Evolutionary conservation across 2,888 invertebrate genomes (phyloP).

Genomic region (Malthinus flaveolus): DNA sequence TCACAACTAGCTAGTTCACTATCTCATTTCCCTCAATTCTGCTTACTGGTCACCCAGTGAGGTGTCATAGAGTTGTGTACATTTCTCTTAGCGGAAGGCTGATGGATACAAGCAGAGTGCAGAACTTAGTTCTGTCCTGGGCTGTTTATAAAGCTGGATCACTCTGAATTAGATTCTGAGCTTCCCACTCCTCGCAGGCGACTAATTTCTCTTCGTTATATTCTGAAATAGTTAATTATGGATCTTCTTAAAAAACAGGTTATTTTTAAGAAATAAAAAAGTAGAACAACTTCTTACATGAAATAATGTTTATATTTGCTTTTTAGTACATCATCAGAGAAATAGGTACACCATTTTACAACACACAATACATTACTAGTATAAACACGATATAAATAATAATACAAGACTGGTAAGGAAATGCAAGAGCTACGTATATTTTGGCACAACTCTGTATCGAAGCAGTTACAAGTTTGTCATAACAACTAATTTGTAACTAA

Average conservation of each 20-base stretch:
- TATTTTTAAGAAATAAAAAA: slow-evolving; percentile 2
- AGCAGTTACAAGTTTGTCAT: slow-evolving; percentile 19
- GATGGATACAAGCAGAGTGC: too few relatives aligned
- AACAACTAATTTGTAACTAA: slow-evolving; percentile 16
- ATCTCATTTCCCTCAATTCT: too few relatives aligned
- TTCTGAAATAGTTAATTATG: too few relatives aligned
- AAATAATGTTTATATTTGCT: slow-evolving; percentile 28
- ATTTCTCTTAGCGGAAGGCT: too few relatives aligned
- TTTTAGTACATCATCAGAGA: slow-evolving; percentile 46
- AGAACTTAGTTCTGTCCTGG: too few relatives aligned
- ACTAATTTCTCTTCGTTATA: too few relatives aligned
- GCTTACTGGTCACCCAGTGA: too few relatives aligned
- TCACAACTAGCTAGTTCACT: too few relatives aligned
- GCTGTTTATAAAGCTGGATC: too few relatives aligned
- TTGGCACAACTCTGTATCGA: slow-evolving; percentile 51
- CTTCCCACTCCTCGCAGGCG: too few relatives aligned
- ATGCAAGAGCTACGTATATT: slow-evolving; percentile 38
- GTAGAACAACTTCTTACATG: slow-evolving; percentile 12
- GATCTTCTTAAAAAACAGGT: neutral
- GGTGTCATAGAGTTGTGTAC: too few relatives aligned
- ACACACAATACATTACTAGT: slow-evolving; percentile 52
- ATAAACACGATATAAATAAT: slow-evolving; percentile 52
- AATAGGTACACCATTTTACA: slow-evolving; percentile 54
- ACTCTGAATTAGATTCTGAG: too few relatives aligned
- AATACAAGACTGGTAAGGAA: slow-evolving; percentile 39